phyloP scores from a whole-genome alignment of 2,888 invertebrate species.

The Teinopalpus imperialis region DNA sequence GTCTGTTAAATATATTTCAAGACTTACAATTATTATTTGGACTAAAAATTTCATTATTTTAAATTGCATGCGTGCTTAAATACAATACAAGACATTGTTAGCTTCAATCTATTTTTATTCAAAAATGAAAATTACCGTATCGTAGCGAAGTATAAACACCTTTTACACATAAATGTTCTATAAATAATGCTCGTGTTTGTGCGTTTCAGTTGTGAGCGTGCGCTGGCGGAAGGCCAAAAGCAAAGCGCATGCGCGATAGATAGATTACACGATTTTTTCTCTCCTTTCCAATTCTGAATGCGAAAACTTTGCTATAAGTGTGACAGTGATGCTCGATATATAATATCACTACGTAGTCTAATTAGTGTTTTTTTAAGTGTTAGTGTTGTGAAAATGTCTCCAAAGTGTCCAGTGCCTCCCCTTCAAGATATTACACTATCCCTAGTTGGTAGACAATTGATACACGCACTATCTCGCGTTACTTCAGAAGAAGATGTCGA shows the following conservation, averaged over 20 bases:
- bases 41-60: too few species aligned
- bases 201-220: conserved; percentile 71
- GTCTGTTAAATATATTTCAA: too few species aligned
- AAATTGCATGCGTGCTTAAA: too few species aligned
- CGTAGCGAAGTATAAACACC: conserved; percentile 61
- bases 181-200: conserved; percentile 65
- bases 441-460: conserved; percentile 82
- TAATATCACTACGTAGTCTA: conserved; percentile 35
- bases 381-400: conserved; percentile 79
- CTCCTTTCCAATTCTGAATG: conserved; percentile 64
- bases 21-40: too few species aligned
- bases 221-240: conserved; percentile 64
- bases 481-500: conserved; percentile 82
- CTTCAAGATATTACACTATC: conserved; percentile 83
- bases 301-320: conserved; percentile 45
- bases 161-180: conserved; percentile 72
- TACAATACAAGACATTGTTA: neutral
- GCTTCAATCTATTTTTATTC: conserved; percentile 12
- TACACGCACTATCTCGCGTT: conserved; percentile 83
- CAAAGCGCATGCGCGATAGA: conserved; percentile 61
- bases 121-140: conserved; percentile 41
- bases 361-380: conserved; percentile 35
- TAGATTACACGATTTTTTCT: conserved; percentile 63
- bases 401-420: conserved; percentile 82
- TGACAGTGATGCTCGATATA: conserved; percentile 58